Conservation (phyloP, 2,888 invertebrate genomes). For the Tipula vernalis region DNA sequence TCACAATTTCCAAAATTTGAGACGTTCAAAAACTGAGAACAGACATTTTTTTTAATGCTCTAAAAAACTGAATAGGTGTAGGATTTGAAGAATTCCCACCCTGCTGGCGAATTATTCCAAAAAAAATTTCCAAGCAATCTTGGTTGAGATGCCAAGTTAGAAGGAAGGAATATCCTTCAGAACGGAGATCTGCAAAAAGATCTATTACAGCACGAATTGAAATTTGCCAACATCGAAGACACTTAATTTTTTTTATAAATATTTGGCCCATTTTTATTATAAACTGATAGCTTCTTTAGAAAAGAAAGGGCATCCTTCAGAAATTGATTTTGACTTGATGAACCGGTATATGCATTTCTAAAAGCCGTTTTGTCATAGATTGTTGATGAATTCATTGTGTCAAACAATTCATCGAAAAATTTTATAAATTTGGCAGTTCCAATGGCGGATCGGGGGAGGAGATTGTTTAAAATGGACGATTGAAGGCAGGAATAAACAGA, state of each 20-base stretch:
- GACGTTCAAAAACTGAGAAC: too few relatives aligned
- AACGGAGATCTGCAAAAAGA: neutral
- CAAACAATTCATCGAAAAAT: neutral
- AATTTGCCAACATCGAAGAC: neutral
- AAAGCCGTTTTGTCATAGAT: neutral
- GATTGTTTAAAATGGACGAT: neutral
- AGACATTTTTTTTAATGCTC: too few relatives aligned
- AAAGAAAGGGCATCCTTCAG: neutral
- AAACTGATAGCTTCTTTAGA: too few relatives aligned
- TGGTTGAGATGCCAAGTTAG: too few relatives aligned
- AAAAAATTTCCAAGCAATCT: too few relatives aligned
- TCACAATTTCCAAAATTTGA: neutral
- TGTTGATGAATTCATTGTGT: too few relatives aligned
- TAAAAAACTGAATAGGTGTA: neutral
- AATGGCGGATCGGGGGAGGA: neutral
- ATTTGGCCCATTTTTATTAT: neutral
- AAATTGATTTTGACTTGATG: neutral
- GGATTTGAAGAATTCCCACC: neutral
- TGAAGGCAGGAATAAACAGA: neutral
- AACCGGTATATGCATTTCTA: too few relatives aligned
- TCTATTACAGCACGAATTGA: neutral
- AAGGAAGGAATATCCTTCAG: neutral
- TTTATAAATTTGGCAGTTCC: neutral
- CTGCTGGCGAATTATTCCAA: too few relatives aligned
- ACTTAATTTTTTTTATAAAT: neutral